A percentile compares a stretch with the other conserved stretches of the same genome.
These are phyloP conservation scores for Boulengerochromis microlepis DNA, from an alignment of 2,113 vertebrate species.

Conservation along the genomic window DNA sequence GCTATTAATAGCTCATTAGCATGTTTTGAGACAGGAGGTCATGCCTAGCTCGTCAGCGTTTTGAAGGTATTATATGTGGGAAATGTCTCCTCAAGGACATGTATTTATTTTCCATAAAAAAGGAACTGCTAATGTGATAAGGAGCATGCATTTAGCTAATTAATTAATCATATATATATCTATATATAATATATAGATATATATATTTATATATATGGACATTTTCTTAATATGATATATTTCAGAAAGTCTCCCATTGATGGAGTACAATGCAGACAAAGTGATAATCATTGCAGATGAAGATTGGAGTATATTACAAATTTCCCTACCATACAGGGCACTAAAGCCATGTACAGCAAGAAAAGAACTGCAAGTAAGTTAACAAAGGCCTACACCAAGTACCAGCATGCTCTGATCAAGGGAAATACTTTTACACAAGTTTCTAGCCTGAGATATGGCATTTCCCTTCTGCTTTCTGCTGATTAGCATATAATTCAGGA, in stretches of 20 bases:
- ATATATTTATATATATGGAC: not conserved
- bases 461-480: constrained; percentile 50
- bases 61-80: not conserved
- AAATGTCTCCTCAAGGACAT: not conserved
- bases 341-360: constrained; percentile 53
- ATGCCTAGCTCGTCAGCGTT: not conserved
- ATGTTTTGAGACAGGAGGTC: not conserved
- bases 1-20: not conserved
- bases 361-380: constrained; percentile 43
- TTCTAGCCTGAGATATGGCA: constrained; percentile 32
- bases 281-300: constrained; percentile 1
- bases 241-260: not conserved
- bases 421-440: constrained; percentile 48
- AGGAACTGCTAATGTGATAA: not conserved
- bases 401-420: constrained; percentile 32
- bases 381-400: constrained; percentile 52
- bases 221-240: not conserved
- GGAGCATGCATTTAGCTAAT: not conserved
- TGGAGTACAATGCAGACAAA: not conserved
- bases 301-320: constrained; percentile 36
- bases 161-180: not conserved
- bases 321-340: constrained; percentile 22
- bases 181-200: not conserved
- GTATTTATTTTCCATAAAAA: not conserved
- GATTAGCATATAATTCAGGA: constrained; percentile 69